phyloP scores from a whole-genome alignment of 1,140 invertebrate species.

The Metaphire vulgaris region DNA sequence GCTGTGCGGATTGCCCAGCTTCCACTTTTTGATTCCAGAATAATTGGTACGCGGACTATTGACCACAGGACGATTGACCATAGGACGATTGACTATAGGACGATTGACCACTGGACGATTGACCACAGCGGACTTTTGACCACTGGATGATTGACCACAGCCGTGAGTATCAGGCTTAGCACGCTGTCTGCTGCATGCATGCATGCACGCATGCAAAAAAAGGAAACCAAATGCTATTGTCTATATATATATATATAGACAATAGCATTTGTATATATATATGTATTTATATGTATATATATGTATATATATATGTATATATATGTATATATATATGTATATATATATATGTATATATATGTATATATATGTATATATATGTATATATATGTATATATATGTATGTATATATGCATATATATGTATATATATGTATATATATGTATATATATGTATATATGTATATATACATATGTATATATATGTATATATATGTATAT shows the following conservation, averaged over 20 bases:
- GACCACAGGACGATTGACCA: too few relatives aligned
- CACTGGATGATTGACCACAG: too few relatives aligned
- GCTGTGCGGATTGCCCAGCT: too few relatives aligned
- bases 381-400: not conserved
- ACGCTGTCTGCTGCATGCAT: too few relatives aligned
- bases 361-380: not conserved
- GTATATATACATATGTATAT: not conserved
- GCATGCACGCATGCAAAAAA: too few relatives aligned
- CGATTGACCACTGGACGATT: too few relatives aligned
- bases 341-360: not conserved
- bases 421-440: not conserved
- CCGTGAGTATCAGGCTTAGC: too few relatives aligned
- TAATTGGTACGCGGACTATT: too few relatives aligned
- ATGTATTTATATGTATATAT: constrained; percentile 1
- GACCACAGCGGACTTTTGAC: too few relatives aligned
- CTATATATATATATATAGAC: not conserved
- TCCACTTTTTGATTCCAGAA: too few relatives aligned
- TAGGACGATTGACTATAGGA: too few relatives aligned
- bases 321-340: not conserved
- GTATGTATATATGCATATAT: not conserved
- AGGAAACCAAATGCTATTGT: too few relatives aligned
- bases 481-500: not conserved
- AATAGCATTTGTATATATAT: not conserved
- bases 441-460: not conserved
- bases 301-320: not conserved